Base-by-base conservation (phyloP, 2,797 vertebrate species). In the Heterohyrax brucei region DNA sequence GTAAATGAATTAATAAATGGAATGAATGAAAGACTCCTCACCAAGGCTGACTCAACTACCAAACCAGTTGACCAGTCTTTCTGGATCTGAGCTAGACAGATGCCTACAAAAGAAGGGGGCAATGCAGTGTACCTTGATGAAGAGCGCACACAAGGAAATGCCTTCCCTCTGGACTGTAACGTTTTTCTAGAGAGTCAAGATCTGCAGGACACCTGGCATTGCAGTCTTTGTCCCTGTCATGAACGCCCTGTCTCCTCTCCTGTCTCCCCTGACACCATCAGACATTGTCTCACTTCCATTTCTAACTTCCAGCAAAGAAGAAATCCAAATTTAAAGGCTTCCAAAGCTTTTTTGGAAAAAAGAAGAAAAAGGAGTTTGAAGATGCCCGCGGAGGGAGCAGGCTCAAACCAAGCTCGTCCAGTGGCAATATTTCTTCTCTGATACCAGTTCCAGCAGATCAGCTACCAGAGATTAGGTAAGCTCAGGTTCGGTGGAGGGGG, bases 301-400 rank as follows among this genome's bases (percentile, higher is more conserved):
- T 90, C 88, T 97, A 56, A 68, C 66, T 96, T 98, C 39, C 97
- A 99, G 99, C 99, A 95, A 99, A 99, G 98, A 99, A 99, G 97
- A 99, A 99, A 98, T 99, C 99, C 82, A 99, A 99, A 98, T 99
- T 99, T 98, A 99, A 99, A 98, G 99, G 98, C 0, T 99, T 99
- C 89, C 99, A 99, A 97, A 99, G 98, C 79, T 99, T 99, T 92
- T 99, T 99, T 97, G 98, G 98, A 84, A 99, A 99, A 98, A 99
- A 99, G 98, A 99, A 99, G 97, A 99, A 98, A 96, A 99, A 99
- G 98, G 99, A 99, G 21, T 72, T 97, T 5, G 95, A 97, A 9
- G 91, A 97, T 7, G 78, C 96, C 1, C 95, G 62, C 5, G 97
- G 93, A 21, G 98, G 98, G 30, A 98, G 93, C 2, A 97, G 95